Base-by-base conservation (phyloP, 2,888 invertebrate species). In the Agrotis puta region DNA sequence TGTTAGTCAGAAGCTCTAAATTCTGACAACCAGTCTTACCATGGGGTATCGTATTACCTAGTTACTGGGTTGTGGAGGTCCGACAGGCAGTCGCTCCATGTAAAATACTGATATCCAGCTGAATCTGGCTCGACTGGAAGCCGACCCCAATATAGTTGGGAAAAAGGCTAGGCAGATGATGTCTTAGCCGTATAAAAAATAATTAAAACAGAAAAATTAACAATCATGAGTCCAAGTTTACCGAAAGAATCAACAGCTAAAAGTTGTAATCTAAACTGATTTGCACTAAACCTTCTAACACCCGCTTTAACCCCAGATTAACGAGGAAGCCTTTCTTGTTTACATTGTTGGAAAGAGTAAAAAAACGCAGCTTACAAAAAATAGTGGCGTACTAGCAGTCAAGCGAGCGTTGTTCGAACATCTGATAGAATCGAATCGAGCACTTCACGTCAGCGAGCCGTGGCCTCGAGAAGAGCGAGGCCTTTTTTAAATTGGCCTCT, bases 401-500 rank as follows among this genome's bases (percentile, higher is more conserved):
- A 81, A 81, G 81, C 62, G 70, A 77, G 74, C 77, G 74, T 71
- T 80, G 79, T 70, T 73, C 81, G 74, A 83, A 90, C 85, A 88
- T 89, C 90, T 90, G 92, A 92, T 92, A 90, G 89, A 90, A 92
- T 91, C 85, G 87, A 88, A 91, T 91, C 88, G 90, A 84, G 89
- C 87, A 88, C 88, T 90, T 87, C 85, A 85, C 86, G 92, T 90
- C 91, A 91, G 89, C 89, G 86, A 77, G 59, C 56, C 20, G 66
- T 51, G 83, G 83, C 83, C 80, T 78, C 83, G 77, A 86, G 76
- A 83, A 64, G 63, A 43, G 83, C 79, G 83, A 53, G 66, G 64
- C 53, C 61, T 80, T 33, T 27, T 33, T 53, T 0, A 39, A 75
- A 71, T 57, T 75, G 71, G 75, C 61, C 39, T 70, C 22, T 7